A percentile compares a stretch with the other conserved stretches of the same genome.
phyloP scores from a whole-genome alignment of 2,888 invertebrate genomes.

The Hylaea fasciaria region DNA sequence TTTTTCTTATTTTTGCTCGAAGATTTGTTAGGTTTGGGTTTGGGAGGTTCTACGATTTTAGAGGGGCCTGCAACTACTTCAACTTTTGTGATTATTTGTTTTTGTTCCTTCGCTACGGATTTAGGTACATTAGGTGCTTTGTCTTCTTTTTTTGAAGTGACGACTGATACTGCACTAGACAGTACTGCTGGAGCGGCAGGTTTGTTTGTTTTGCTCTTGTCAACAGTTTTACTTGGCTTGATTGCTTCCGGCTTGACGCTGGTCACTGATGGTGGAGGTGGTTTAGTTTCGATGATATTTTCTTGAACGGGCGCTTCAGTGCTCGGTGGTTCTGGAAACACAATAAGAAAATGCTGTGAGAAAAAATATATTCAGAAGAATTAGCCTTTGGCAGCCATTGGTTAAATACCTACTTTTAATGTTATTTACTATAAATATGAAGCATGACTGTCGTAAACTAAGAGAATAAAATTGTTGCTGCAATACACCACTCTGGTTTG shows the following conservation, averaged over 20 bases:
- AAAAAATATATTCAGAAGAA: background rate
- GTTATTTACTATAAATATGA: too few species aligned
- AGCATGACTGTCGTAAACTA: too few species aligned
- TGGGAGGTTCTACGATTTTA: slow-evolving; percentile 73
- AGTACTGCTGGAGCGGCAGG: slow-evolving; percentile 64
- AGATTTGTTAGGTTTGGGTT: slow-evolving; percentile 66
- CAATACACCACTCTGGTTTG: too few species aligned
- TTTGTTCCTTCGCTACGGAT: slow-evolving; percentile 76
- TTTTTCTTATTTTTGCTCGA: slow-evolving; percentile 66
- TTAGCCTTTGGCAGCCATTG: too few species aligned
- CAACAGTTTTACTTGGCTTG: slow-evolving; percentile 75
- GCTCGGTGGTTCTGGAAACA: slow-evolving; percentile 72
- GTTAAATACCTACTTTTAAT: too few species aligned
- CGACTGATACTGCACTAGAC: slow-evolving; percentile 73
- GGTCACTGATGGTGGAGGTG: slow-evolving; percentile 69
- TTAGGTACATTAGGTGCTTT: slow-evolving; percentile 73
- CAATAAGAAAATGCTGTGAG: slow-evolving; percentile 17
- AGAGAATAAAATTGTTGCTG: too few species aligned
- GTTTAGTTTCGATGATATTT: slow-evolving; percentile 80
- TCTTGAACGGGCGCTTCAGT: slow-evolving; percentile 76
- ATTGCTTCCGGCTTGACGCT: slow-evolving; percentile 75
- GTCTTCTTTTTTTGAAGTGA: slow-evolving; percentile 78
- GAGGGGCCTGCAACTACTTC: slow-evolving; percentile 85
- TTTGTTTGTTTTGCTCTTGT: slow-evolving; percentile 73
- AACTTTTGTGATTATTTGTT: slow-evolving; percentile 80